These are phyloP conservation scores for Symphodus melops DNA, from an alignment of 2,113 vertebrate genomes.

Conservation along the genomic window DNA sequence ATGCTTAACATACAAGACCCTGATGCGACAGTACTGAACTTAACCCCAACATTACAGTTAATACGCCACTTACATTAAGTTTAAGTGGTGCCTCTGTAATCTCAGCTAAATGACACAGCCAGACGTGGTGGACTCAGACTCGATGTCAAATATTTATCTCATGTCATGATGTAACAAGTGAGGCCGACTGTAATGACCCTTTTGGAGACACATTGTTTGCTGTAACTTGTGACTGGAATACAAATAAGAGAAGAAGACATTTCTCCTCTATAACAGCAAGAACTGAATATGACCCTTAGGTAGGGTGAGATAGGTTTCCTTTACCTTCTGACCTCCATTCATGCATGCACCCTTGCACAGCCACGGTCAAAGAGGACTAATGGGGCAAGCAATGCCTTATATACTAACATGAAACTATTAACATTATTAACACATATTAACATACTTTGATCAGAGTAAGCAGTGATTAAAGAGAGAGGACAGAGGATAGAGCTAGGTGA, in stretches of 20 bases:
- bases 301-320: neutral
- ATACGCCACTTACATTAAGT: neutral
- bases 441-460: neutral
- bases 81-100: neutral
- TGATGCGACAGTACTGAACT: no score
- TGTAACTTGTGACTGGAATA: neutral
- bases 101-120: neutral
- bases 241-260: neutral
- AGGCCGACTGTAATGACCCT: conserved; percentile 1
- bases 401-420: conserved; percentile 15
- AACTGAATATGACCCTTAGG: neutral
- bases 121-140: neutral
- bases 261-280: neutral
- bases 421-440: no score
- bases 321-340: conserved; percentile 17
- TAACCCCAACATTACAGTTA: neutral
- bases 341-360: neutral
- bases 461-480: neutral
- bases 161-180: conserved; percentile 16
- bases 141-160: conserved; percentile 18
- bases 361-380: conserved; percentile 10
- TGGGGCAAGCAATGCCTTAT: conserved; percentile 9
- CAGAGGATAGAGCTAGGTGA: neutral
- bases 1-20: neutral
- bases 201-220: neutral